Evolutionary conservation across 2,113 vertebrate genomes (phyloP), one percentile per base, ranked within the genome.

Genomic region (Girardinichthys multiradiatus): DNA sequence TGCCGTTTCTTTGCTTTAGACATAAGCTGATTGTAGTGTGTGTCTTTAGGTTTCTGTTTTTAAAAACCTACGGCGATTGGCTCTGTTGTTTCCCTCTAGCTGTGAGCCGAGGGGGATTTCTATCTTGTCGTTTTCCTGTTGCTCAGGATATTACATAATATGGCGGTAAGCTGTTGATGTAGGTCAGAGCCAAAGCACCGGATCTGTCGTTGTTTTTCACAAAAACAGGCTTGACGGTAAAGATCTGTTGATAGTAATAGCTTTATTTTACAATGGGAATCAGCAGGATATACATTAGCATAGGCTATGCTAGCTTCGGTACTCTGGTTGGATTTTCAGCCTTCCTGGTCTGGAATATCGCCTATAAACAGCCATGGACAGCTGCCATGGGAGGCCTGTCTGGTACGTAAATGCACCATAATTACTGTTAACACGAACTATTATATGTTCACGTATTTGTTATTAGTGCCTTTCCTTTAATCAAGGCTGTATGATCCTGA

Each of bases 341-440:
- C 77, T 98, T 98, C 89, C 67, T 97, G 57, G 91, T 94, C 21
- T 98, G 96, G 96, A 97, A 94, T 39, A 82, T 95, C n/a, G 92
- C 93, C 0, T 96, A 94, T 84, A 90, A 86, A 35, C 96, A 98
- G 86, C 95, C 95, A 1, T 95, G 91, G 90, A 98, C 96, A 31
- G 96, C 96, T 21, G 95, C 96, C 30, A 95, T 96, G 93, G 97
- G 96, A 80, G 96, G 96, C 31, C 94, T 98, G 74, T 96, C 96
- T 87, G 97, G 97, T 96, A 95, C 7, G 80, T 66, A 2, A n/a
- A 51, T 66, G 58, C 27, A 51, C 10, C 15, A 60, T 24, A 28
- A 26, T 13, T 57, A 42, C 15, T 24, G 17, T 31, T 11, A 37
- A 35, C 11, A 39, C 3, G 19, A 13, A 15, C 4, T 35, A 15